Percentiles rank a stretch among this genome's conserved stretches.
phyloP scores from a whole-genome alignment of 1,140 invertebrate species.

The Drosophila ogumai region DNA sequence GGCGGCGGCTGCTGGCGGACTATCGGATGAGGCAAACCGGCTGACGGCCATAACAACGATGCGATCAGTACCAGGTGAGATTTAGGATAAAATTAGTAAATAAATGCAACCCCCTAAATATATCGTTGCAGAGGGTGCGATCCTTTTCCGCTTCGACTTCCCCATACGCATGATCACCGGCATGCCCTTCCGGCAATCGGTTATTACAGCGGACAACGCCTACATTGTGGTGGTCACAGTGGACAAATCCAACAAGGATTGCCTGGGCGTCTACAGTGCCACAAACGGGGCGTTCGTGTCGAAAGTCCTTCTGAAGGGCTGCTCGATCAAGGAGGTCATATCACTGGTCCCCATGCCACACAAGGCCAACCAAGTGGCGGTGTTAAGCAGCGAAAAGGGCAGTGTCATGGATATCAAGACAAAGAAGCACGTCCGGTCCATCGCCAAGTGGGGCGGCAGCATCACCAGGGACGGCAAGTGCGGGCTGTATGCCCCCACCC shows the following conservation, averaged over 20 bases:
- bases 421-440: conserved; percentile 90
- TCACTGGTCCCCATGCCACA: conserved; percentile 91
- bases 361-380: conserved; percentile 92
- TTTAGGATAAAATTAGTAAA: too few species aligned
- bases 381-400: conserved; percentile 96
- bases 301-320: conserved; percentile 89
- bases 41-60: conserved; percentile 89
- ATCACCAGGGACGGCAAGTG: conserved; percentile 95
- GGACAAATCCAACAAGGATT: conserved; percentile 93
- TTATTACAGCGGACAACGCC: conserved; percentile 92
- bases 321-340: conserved; percentile 89
- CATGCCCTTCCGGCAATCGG: conserved; percentile 89
- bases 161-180: conserved; percentile 89
- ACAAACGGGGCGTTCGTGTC: conserved; percentile 92
- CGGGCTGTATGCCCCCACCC: conserved; percentile 95
- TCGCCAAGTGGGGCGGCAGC: conserved; percentile 93
- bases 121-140: conserved; percentile 88
- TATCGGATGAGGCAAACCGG: conserved; percentile 85
- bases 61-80: conserved; percentile 89
- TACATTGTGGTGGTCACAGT: conserved; percentile 91
- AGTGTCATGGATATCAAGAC: conserved; percentile 93
- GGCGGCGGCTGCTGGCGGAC: conserved; percentile 45
- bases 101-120: background rate
- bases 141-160: conserved; percentile 92
- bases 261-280: conserved; percentile 92